These are phyloP conservation scores for Seriola dumerili DNA, from an alignment of 2,113 vertebrate genomes.

Conservation along the genomic window DNA sequence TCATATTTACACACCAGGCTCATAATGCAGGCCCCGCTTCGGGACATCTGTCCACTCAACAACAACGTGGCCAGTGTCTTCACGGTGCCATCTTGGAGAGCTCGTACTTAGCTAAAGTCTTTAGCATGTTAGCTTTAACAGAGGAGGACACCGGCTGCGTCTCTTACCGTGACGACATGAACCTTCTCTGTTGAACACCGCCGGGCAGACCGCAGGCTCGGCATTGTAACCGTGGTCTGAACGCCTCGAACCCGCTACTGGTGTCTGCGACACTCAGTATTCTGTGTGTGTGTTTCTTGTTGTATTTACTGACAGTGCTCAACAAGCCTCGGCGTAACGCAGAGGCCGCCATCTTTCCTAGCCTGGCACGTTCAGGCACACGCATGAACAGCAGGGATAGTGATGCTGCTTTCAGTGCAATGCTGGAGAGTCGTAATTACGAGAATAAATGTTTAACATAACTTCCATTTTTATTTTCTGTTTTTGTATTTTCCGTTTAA, in stretches of 20 bases:
- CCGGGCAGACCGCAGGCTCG: slow-evolving; percentile 69
- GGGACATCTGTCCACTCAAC: neutral
- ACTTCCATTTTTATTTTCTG: neutral
- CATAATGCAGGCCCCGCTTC: fast-evolving
- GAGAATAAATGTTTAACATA: fast-evolving
- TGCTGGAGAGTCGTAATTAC: neutral
- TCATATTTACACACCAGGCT: neutral
- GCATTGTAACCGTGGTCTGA: slow-evolving; percentile 67
- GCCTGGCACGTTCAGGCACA: neutral
- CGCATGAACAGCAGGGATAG: neutral
- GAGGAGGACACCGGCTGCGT: slow-evolving; percentile 39
- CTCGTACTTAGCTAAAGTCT: slow-evolving; percentile 26
- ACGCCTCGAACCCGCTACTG: slow-evolving; percentile 57
- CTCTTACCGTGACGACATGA: slow-evolving; percentile 86
- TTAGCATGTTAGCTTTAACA: slow-evolving; percentile 64
- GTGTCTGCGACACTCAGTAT: slow-evolving; percentile 71
- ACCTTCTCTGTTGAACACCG: slow-evolving; percentile 73
- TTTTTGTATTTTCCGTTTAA: neutral
- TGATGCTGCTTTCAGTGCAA: slow-evolving; percentile 41
- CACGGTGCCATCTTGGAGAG: slow-evolving; percentile 10
- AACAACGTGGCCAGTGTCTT: neutral
- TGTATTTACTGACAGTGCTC: slow-evolving; percentile 80
- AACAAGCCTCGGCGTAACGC: slow-evolving; percentile 79
- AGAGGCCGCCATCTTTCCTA: slow-evolving; percentile 82
- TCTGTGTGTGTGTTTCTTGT: slow-evolving; percentile 75